Conservation (phyloP, 2,113 vertebrate species). For the Aplodontia rufa region DNA sequence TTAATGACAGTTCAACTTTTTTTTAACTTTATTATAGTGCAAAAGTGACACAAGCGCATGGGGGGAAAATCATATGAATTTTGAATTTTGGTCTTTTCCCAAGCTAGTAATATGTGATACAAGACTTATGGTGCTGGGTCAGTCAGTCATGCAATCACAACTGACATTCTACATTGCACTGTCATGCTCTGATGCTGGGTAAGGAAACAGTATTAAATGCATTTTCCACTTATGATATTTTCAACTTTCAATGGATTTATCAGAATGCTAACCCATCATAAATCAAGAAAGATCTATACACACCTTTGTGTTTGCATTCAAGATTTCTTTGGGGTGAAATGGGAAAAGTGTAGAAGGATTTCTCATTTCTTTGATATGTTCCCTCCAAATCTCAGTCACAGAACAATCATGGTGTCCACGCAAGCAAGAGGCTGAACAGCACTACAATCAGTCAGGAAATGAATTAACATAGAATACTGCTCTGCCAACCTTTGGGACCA, state of each 20-base stretch:
- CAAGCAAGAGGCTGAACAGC: background rate
- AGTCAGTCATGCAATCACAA: background rate
- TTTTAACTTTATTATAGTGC: background rate
- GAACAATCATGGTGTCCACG: background rate
- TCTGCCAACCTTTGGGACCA: background rate
- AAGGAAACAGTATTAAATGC: background rate
- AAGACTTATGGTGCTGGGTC: too few relatives aligned
- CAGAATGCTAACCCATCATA: background rate
- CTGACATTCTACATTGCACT: background rate
- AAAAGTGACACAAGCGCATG: background rate
- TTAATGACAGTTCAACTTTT: background rate
- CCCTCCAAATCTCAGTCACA: background rate
- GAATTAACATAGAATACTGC: background rate
- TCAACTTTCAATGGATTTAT: background rate
- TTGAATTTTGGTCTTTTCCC: background rate
- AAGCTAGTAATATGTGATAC: background rate
- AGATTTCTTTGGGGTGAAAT: slow-evolving; percentile 8
- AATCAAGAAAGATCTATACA: background rate
- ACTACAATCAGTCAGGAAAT: background rate
- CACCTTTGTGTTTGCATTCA: background rate
- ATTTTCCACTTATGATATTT: background rate
- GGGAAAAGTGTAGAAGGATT: background rate
- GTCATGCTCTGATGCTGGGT: background rate
- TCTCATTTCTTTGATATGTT: background rate
- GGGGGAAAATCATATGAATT: background rate